Evolutionary conservation across 2,888 invertebrate genomes (phyloP).

Genomic region (Philereme vetulata): DNA sequence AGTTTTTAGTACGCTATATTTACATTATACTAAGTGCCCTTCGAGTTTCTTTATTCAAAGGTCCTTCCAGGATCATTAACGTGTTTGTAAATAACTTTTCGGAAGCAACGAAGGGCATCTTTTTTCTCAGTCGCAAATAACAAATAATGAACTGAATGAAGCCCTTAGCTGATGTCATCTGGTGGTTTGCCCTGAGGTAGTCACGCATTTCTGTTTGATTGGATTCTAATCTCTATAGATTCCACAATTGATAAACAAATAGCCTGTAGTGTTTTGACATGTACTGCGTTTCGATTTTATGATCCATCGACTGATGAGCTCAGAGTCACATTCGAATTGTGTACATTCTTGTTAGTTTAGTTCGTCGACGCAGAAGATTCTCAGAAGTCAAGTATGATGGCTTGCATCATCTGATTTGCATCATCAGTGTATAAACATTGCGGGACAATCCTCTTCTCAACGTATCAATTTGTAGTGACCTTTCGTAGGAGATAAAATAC

Average conservation of each 20-base stretch:
- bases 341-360: slow-evolving; percentile 47
- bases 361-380: slow-evolving; percentile 49
- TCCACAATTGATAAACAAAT: slow-evolving; percentile 3
- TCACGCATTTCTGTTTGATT: slow-evolving; percentile 10
- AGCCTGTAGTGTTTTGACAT: background rate
- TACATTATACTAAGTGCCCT: background rate
- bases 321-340: slow-evolving; percentile 37
- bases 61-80: background rate
- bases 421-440: slow-evolving; percentile 47
- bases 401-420: slow-evolving; percentile 51
- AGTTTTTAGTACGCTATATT: too few relatives aligned
- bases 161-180: slow-evolving; percentile 18
- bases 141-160: slow-evolving; percentile 21
- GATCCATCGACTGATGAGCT: slow-evolving; percentile 7
- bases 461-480: slow-evolving; percentile 26
- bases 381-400: slow-evolving; percentile 38
- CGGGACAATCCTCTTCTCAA: slow-evolving; percentile 34
- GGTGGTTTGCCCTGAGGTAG: slow-evolving; percentile 5
- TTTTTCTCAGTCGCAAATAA: slow-evolving; percentile 4
- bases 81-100: slow-evolving; percentile 12
- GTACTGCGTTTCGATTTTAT: slow-evolving; percentile 2
- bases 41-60: background rate
- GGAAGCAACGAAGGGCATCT: slow-evolving; percentile 15
- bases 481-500: slow-evolving; percentile 10
- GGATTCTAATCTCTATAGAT: background rate